Conservation (phyloP, 2,888 invertebrate genomes). For the Spodoptera littoralis region DNA sequence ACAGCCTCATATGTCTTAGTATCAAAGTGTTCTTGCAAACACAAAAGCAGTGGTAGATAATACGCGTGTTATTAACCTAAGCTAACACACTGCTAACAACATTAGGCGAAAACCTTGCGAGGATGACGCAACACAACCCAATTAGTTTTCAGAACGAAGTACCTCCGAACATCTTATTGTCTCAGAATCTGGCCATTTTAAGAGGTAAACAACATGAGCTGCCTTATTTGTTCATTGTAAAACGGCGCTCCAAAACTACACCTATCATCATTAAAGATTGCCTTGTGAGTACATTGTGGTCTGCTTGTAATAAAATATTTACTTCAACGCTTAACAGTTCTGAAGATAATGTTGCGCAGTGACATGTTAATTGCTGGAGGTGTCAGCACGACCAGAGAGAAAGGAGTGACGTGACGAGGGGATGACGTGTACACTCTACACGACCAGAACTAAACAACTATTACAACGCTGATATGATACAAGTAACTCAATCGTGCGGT, state of each 20-base stretch:
- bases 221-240: conserved; percentile 42
- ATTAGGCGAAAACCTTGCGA: conserved; percentile 50
- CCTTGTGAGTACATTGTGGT: conserved; percentile 27
- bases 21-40: conserved; percentile 20
- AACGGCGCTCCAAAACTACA: conserved; percentile 23
- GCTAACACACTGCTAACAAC: conserved; percentile 31
- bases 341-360: conserved; percentile 67
- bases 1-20: conserved; percentile 29
- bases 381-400: conserved; percentile 72
- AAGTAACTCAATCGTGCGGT: conserved; percentile 17
- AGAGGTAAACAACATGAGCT: conserved; percentile 30
- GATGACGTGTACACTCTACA: conserved; percentile 52
- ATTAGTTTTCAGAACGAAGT: conserved; percentile 42
- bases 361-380: conserved; percentile 81
- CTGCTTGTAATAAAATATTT: conserved; percentile 50
- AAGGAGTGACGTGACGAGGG: conserved; percentile 64
- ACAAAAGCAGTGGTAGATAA: conserved; percentile 35
- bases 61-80: conserved; percentile 33
- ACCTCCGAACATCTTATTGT: conserved; percentile 28
- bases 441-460: conserved; percentile 32
- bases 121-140: conserved; percentile 48
- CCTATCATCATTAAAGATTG: conserved; percentile 17
- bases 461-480: conserved; percentile 29
- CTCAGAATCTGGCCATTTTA: conserved; percentile 45
- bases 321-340: conserved; percentile 52